These are phyloP conservation scores for Drosophila chauvacae DNA, from an alignment of 1,140 invertebrate genomes.

Conservation along the genomic window DNA sequence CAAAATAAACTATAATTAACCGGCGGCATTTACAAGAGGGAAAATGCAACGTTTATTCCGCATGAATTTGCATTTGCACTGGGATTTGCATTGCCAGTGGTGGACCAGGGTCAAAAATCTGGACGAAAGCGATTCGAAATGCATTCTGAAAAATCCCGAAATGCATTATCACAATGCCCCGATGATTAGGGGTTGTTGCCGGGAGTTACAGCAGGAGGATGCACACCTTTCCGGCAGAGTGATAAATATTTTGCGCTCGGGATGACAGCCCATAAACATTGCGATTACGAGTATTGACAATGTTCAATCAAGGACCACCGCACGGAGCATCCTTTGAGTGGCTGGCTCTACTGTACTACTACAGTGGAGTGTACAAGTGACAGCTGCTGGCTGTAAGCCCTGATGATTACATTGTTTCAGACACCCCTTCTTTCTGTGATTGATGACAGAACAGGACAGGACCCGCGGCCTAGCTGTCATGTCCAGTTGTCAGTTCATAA, in stretches of 20 bases:
- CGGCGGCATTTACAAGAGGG: slow-evolving; percentile 25
- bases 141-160: slow-evolving; percentile 46
- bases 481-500: slow-evolving; percentile 37
- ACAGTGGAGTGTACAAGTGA: slow-evolving; percentile 34
- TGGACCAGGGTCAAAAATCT: slow-evolving; percentile 40
- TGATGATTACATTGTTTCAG: slow-evolving; percentile 57
- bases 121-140: slow-evolving; percentile 49
- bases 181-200: slow-evolving; percentile 67
- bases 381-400: slow-evolving; percentile 54
- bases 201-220: slow-evolving; percentile 24
- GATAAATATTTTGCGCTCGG: slow-evolving; percentile 77
- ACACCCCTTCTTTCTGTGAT: slow-evolving; percentile 35
- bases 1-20: slow-evolving; percentile 76
- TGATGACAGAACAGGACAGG: slow-evolving; percentile 11
- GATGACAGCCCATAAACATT: slow-evolving; percentile 71
- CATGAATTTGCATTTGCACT: slow-evolving; percentile 70
- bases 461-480: slow-evolving; percentile 17
- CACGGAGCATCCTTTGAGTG: slow-evolving; percentile 47
- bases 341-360: slow-evolving; percentile 38
- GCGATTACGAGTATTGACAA: slow-evolving; percentile 53
- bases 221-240: slow-evolving; percentile 42
- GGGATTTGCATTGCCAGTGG: slow-evolving; percentile 58
- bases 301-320: slow-evolving; percentile 50
- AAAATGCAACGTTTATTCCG: slow-evolving; percentile 60
- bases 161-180: slow-evolving; percentile 47